phyloP scores from a whole-genome alignment of 2,797 vertebrate genomes.

The Poliocrania exsul region DNA sequence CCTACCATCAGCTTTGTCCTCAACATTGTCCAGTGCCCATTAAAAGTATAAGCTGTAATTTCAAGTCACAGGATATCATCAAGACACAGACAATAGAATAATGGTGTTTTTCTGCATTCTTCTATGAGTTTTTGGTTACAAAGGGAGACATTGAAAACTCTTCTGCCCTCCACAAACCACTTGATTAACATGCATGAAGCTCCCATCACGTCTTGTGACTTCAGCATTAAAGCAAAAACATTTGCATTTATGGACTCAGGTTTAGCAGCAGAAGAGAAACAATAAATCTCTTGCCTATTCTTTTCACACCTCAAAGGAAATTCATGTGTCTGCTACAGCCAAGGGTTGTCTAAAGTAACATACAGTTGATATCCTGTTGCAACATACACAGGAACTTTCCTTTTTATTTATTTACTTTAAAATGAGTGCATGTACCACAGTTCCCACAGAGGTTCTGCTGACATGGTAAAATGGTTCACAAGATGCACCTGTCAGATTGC shows the following conservation, averaged over 20 bases:
- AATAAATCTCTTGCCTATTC: neutral
- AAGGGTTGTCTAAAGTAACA: neutral
- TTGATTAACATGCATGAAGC: accelerated
- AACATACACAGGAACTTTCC: neutral
- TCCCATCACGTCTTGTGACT: neutral
- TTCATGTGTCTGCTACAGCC: neutral
- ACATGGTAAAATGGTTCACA: neutral
- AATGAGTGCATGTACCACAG: neutral
- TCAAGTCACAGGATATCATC: neutral
- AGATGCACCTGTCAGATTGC: neutral
- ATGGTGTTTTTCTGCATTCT: neutral
- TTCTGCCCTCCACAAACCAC: neutral
- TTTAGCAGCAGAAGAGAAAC: neutral
- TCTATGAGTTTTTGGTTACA: neutral
- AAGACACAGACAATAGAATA: neutral
- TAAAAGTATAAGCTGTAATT: neutral
- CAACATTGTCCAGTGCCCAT: neutral
- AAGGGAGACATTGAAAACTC: neutral
- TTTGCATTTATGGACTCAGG: neutral
- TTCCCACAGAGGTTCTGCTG: neutral
- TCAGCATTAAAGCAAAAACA: neutral
- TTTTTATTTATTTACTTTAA: neutral
- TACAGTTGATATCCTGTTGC: accelerated
- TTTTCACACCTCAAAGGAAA: neutral
- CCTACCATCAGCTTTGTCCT: neutral